A percentile compares a stretch with the other conserved stretches of the same genome.
Evolutionary conservation across 2,113 vertebrate species (phyloP).

Genomic region (Sylvilagus bachmani): DNA sequence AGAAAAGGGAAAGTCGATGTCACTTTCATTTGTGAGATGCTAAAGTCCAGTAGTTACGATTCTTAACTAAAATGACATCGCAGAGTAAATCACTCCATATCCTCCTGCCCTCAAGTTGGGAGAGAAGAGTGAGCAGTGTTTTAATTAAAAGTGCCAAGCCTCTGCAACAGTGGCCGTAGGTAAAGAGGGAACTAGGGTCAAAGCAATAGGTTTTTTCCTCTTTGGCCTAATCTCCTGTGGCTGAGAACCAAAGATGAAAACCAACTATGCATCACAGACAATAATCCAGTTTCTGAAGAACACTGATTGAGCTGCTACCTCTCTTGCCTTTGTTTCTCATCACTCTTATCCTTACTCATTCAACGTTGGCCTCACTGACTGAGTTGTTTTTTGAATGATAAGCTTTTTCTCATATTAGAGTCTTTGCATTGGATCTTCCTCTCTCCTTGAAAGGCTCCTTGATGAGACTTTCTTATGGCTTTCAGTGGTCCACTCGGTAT

Average conservation of each 20-base stretch:
- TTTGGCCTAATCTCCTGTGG: constrained; percentile 22
- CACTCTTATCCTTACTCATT: not conserved
- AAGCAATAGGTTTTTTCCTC: not conserved
- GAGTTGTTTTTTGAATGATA: not conserved
- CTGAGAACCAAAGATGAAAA: not conserved
- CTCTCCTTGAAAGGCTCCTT: constrained; percentile 29
- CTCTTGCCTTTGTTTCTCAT: not conserved
- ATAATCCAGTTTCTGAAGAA: not conserved
- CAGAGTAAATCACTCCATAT: not conserved
- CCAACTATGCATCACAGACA: not conserved
- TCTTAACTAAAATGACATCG: not conserved
- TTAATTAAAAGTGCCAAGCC: not conserved
- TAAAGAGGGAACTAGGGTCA: not conserved
- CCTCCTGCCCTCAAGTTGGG: not conserved
- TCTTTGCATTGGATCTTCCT: not conserved
- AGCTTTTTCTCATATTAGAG: not conserved
- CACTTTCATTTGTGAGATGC: not conserved
- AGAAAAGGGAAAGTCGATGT: not conserved
- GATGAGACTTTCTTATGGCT: not conserved
- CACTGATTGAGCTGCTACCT: not conserved
- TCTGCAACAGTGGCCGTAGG: not conserved
- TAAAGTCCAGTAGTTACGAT: not conserved
- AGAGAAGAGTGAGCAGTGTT: not conserved
- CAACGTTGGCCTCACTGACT: not conserved
- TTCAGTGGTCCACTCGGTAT: constrained; percentile 40